phyloP scores from a whole-genome alignment of 2,888 invertebrate species.

The Desoria tigrina region DNA sequence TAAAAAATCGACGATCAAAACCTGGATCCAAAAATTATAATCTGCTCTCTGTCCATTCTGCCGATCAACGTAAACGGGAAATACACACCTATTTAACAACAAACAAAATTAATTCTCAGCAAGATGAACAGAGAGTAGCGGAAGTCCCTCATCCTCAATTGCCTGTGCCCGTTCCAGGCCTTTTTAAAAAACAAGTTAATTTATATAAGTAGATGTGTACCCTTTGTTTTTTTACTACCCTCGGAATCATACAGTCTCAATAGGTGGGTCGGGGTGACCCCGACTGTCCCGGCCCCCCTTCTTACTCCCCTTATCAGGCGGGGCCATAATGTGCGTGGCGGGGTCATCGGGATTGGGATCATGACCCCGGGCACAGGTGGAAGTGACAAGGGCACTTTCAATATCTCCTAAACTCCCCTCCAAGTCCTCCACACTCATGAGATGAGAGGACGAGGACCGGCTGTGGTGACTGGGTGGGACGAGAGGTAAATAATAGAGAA shows the following conservation, averaged over 20 bases:
- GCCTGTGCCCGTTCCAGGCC: too few relatives aligned
- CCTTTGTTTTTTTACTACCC: too few relatives aligned
- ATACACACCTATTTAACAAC: too few relatives aligned
- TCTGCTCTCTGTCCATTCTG: too few relatives aligned
- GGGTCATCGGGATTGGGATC: conserved; percentile 31
- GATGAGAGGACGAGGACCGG: conserved; percentile 11
- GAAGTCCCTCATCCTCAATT: too few relatives aligned
- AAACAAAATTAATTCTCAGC: too few relatives aligned
- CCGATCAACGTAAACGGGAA: too few relatives aligned
- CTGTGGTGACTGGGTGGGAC: conserved; percentile 50
- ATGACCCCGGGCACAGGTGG: neutral
- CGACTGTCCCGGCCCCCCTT: conserved; percentile 20
- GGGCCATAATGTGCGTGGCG: conserved; percentile 51
- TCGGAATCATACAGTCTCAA: conserved; percentile 50
- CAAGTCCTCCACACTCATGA: conserved; percentile 16
- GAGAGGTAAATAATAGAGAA: conserved; percentile 75
- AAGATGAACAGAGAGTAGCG: too few relatives aligned
- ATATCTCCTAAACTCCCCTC: conserved; percentile 14
- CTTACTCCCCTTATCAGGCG: conserved; percentile 25
- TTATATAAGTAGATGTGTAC: too few relatives aligned
- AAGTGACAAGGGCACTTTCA: neutral
- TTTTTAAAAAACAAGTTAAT: too few relatives aligned
- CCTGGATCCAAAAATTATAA: too few relatives aligned
- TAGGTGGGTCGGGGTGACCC: conserved; percentile 43
- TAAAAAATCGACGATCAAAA: too few relatives aligned